Conservation (phyloP, 2,113 vertebrate species). For the Callionymus lyra region DNA sequence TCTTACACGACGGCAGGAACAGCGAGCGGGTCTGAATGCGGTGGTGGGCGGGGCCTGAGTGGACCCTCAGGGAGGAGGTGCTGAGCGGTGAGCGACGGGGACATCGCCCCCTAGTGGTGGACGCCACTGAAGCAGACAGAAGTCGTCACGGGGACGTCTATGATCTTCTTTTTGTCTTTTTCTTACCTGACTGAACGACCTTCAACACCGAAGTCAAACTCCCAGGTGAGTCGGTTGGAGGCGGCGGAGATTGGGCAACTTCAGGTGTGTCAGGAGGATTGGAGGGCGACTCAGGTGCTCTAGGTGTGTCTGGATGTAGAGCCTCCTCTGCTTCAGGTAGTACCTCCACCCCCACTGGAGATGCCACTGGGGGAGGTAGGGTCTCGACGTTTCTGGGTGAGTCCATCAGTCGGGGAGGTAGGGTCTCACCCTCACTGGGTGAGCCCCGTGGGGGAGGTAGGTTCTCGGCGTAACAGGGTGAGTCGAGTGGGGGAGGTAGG, state of each 20-base stretch:
- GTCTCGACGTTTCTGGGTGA: background rate
- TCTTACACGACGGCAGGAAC: constrained; percentile 65
- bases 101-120: constrained; percentile 37
- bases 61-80: constrained; percentile 61
- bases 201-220: no score
- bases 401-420: constrained; percentile 1
- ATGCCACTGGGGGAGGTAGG: constrained; percentile 18
- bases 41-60: constrained; percentile 54
- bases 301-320: no score
- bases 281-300: no score
- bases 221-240: constrained; percentile 17
- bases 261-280: no score
- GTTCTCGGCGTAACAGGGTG: constrained; percentile 4
- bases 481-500: no score
- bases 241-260: constrained; percentile 27
- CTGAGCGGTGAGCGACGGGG: constrained; percentile 30
- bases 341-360: background rate
- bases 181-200: no score
- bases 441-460: constrained; percentile 25
- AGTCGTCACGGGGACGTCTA: constrained; percentile 1
- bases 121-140: constrained; percentile 17
- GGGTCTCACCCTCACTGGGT: background rate
- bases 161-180: no score
- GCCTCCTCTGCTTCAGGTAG: no score
- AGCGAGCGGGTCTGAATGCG: constrained; percentile 52